phyloP scores from a whole-genome alignment of 1,140 invertebrate genomes.

The Caerostris extrusa region DNA sequence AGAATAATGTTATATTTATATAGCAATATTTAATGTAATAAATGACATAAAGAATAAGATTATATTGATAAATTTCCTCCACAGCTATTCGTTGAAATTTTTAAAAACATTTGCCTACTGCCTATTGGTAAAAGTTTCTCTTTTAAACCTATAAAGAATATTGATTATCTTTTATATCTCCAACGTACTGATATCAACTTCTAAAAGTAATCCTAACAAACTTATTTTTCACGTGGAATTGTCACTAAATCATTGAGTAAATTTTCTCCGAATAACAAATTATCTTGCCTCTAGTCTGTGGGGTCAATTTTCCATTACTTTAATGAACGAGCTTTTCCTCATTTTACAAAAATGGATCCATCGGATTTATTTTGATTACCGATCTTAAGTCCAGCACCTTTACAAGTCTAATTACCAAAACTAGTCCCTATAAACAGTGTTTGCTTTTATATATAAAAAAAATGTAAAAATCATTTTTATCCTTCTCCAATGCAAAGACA shows the following conservation, averaged over 20 bases:
- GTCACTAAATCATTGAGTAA: not conserved
- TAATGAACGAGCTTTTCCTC: not conserved
- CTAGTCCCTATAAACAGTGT: not conserved
- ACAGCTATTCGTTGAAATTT: no score
- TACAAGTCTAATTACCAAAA: slow-evolving; percentile 1
- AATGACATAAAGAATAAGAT: no score
- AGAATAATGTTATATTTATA: no score
- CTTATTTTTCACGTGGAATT: not conserved
- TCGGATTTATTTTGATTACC: not conserved
- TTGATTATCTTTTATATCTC: not conserved
- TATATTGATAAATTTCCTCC: no score
- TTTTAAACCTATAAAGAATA: not conserved
- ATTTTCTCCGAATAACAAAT: not conserved
- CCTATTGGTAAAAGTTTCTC: no score
- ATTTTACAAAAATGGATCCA: not conserved
- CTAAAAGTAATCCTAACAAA: not conserved
- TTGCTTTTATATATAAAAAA: not conserved
- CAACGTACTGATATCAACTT: not conserved
- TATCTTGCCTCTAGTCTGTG: not conserved
- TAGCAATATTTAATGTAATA: no score
- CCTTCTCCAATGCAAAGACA: not conserved
- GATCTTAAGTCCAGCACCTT: not conserved
- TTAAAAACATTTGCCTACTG: no score
- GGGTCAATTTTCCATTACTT: slow-evolving; percentile 27
- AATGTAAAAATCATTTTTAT: not conserved